These are phyloP conservation scores for Nicator chloris DNA, from an alignment of 2,113 vertebrate genomes.

Conservation along the genomic window DNA sequence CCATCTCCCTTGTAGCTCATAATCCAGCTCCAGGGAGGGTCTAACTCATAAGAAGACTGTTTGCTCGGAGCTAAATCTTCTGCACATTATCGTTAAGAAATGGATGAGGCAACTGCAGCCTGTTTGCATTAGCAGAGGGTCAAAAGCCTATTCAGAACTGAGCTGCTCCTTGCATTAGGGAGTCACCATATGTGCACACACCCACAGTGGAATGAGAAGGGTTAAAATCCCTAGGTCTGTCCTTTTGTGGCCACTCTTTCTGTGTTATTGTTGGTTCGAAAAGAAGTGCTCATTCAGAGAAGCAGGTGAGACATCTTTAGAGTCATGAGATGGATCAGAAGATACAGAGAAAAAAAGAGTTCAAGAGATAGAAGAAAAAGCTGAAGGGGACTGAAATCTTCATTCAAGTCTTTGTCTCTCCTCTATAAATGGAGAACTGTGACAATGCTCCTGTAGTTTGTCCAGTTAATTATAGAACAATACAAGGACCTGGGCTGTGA, in stretches of 20 bases:
- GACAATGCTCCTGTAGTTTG: conserved; percentile 64
- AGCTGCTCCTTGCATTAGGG: not conserved
- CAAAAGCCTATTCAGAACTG: not conserved
- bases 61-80: not conserved
- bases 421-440: conserved; percentile 3
- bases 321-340: conserved; percentile 36
- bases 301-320: conserved; percentile 26
- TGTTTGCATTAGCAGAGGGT: not conserved
- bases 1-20: not conserved
- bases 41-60: not conserved
- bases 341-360: conserved; percentile 3
- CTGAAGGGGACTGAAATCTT: conserved; percentile 15
- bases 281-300: conserved; percentile 24
- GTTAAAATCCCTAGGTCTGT: conserved; percentile 2
- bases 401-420: conserved; percentile 38
- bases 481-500: conserved; percentile 74
- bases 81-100: not conserved
- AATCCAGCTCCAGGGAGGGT: not conserved
- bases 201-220: not conserved
- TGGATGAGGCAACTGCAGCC: not conserved
- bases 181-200: not conserved
- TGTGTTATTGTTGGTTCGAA: not conserved
- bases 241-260: not conserved
- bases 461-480: conserved; percentile 78
- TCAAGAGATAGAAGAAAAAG: conserved; percentile 16